These are phyloP conservation scores for Amblyornis subalaris DNA, from an alignment of 2,113 vertebrate species.

Conservation along the genomic window DNA sequence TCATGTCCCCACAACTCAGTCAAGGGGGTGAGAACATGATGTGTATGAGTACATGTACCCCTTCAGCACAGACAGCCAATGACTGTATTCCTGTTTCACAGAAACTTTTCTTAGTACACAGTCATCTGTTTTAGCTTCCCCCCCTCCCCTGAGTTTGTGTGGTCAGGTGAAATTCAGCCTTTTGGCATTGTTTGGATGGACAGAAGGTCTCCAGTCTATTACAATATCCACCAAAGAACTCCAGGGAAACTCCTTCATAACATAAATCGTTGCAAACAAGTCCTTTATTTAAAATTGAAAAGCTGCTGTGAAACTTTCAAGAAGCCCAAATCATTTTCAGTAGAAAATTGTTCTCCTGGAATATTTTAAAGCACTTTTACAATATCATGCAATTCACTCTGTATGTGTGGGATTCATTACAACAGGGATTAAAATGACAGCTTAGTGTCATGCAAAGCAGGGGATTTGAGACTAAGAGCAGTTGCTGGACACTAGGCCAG, in stretches of 20 bases:
- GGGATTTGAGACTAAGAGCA: constrained; percentile 37
- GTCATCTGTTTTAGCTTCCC: neutral
- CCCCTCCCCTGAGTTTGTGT: neutral
- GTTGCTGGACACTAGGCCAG: constrained; percentile 20
- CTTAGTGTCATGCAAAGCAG: constrained; percentile 34
- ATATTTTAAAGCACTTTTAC: neutral
- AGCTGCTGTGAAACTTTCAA: neutral
- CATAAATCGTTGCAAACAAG: neutral
- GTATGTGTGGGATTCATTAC: constrained; percentile 45
- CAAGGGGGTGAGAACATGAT: neutral
- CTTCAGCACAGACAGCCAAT: neutral
- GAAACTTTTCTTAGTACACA: neutral
- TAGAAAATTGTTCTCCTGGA: neutral
- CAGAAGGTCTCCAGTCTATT: neutral
- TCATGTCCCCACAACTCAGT: neutral
- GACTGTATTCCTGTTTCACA: neutral
- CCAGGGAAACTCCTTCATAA: neutral
- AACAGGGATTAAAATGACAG: constrained; percentile 47
- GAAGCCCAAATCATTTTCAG: neutral
- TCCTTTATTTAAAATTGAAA: neutral
- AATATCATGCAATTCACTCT: neutral
- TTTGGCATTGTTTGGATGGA: neutral
- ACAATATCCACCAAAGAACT: neutral
- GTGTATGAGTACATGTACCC: too few species aligned
- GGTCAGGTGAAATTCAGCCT: neutral